These are phyloP conservation scores for Cotesia glomerata DNA, from an alignment of 1,140 invertebrate species.

Conservation along the genomic window DNA sequence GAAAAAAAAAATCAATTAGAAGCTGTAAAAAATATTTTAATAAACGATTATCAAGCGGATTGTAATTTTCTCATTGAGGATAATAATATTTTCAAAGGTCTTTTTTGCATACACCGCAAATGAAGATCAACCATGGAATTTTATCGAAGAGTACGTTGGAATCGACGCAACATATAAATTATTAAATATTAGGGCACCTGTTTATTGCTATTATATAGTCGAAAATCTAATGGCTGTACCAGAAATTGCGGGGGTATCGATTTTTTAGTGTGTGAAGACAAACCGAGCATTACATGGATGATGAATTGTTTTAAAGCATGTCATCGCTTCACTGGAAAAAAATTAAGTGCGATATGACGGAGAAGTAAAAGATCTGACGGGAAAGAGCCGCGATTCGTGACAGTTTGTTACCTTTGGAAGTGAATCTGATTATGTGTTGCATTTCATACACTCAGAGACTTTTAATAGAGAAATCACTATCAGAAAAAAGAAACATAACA, in stretches of 20 bases:
- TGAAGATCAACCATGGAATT: no score
- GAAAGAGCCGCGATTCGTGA: constrained; percentile 14
- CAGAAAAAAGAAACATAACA: constrained; percentile 22
- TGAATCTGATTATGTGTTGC: constrained; percentile 20
- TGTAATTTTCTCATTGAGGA: no score
- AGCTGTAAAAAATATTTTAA: no score
- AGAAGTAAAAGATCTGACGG: constrained; percentile 26
- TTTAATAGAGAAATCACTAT: constrained; percentile 26
- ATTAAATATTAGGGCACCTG: no score
- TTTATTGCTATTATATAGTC: constrained; percentile 21
- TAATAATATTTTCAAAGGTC: no score
- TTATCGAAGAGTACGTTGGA: no score
- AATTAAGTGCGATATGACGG: constrained; percentile 25
- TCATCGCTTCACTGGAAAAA: constrained; percentile 1
- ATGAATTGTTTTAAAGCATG: constrained; percentile 22
- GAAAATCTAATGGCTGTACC: constrained; percentile 15
- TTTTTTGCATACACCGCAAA: no score
- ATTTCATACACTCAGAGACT: constrained; percentile 4
- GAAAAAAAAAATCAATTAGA: no score
- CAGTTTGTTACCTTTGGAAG: constrained; percentile 8
- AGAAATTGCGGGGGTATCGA: constrained; percentile 17
- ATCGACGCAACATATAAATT: no score
- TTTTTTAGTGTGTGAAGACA: constrained; percentile 16
- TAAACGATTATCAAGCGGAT: no score
- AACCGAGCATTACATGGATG: constrained; percentile 15